phyloP scores from a whole-genome alignment of 37 sponge, comb jelly and placozoan species.

The Cladorhizidae sp. region DNA sequence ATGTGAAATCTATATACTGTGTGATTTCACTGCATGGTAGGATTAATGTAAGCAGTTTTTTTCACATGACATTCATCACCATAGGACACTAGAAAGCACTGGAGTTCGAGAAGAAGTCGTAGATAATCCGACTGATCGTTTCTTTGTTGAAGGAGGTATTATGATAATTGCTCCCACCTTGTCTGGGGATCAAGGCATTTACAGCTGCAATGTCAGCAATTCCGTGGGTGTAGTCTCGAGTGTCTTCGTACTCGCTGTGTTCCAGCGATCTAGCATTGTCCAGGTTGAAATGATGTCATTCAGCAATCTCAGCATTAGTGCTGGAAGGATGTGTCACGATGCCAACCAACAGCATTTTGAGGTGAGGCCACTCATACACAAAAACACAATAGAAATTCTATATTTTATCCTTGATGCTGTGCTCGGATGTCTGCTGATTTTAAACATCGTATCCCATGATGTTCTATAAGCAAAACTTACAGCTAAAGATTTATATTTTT shows the following conservation, averaged over 20 bases:
- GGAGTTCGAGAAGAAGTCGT: not conserved
- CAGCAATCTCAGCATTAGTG: slow-evolving; percentile 12
- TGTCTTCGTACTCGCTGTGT: slow-evolving; percentile 33
- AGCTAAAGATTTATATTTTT: not conserved
- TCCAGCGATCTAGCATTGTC: slow-evolving; percentile 9
- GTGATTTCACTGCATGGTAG: too few species aligned
- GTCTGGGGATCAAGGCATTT: slow-evolving; percentile 49
- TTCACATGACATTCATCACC: not conserved
- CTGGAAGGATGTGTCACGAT: slow-evolving; percentile 17
- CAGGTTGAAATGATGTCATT: slow-evolving; percentile 9
- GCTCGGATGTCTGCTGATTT: too few species aligned
- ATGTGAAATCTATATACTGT: too few species aligned
- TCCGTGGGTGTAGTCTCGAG: slow-evolving; percentile 17
- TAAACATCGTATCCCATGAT: not conserved
- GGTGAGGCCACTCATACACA: not conserved
- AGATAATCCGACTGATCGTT: not conserved
- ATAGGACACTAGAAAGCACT: not conserved
- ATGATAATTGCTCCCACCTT: slow-evolving; percentile 29
- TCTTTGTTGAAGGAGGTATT: not conserved
- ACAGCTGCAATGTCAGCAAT: slow-evolving; percentile 61
- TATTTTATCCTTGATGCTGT: not conserved
- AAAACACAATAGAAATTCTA: too few species aligned
- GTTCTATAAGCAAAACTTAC: not conserved
- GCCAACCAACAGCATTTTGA: slow-evolving; percentile 26
- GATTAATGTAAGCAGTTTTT: too few species aligned